Evolutionary conservation across 2,888 invertebrate genomes (phyloP).

Genomic region (Lumbricus terrestris): DNA sequence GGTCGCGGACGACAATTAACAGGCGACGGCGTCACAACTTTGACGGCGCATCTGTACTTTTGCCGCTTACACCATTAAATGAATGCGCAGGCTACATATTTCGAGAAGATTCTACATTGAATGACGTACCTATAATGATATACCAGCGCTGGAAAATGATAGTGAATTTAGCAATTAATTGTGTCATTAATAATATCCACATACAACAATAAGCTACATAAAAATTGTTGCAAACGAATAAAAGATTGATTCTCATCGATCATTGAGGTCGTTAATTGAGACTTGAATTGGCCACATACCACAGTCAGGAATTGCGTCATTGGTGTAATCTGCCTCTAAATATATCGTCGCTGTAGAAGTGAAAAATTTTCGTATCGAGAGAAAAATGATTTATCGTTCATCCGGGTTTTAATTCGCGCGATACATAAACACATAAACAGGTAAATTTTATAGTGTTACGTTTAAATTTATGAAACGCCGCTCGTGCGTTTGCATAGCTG

Average conservation of each 20-base stretch:
- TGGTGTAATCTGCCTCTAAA: neutral
- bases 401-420: conserved; percentile 32
- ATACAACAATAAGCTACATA: neutral
- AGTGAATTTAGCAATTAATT: neutral
- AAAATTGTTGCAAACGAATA: neutral
- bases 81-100: neutral
- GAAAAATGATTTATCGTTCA: conserved; percentile 23
- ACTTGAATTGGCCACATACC: neutral
- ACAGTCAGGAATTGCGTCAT: neutral
- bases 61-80: neutral
- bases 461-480: conserved; percentile 23
- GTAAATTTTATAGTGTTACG: conserved; percentile 20
- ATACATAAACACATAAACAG: conserved; percentile 33
- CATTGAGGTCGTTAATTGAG: neutral
- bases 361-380: conserved; percentile 7
- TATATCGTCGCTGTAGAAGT: neutral
- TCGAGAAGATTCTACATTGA: neutral
- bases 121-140: neutral
- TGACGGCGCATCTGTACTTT: neutral
- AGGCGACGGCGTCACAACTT: neutral
- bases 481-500: neutral
- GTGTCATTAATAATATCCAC: neutral
- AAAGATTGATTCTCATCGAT: neutral
- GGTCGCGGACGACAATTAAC: neutral
- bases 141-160: neutral